These are phyloP conservation scores for Phainopepla nitens DNA, from an alignment of 2,113 vertebrate species.

Conservation along the genomic window DNA sequence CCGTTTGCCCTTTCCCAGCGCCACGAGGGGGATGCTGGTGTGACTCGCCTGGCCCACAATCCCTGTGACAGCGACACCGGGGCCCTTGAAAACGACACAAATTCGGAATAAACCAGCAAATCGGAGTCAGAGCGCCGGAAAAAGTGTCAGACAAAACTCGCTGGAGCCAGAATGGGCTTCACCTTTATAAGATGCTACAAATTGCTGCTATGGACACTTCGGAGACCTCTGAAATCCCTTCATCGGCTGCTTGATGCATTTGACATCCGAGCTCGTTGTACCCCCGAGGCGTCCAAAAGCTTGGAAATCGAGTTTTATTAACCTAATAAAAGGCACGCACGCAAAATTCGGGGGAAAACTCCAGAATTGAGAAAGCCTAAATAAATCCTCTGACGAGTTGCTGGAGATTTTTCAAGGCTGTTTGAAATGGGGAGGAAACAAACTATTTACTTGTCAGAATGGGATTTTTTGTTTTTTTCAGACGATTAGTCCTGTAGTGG, in stretches of 20 bases:
- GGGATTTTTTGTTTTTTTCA: background rate
- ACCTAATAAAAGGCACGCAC: slow-evolving; percentile 55
- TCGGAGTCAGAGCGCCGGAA: background rate
- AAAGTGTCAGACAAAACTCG: slow-evolving; percentile 25
- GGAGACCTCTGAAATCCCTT: slow-evolving; percentile 39
- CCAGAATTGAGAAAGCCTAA: background rate
- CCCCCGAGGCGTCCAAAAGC: slow-evolving; percentile 46
- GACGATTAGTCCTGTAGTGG: background rate
- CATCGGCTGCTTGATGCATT: slow-evolving; percentile 50
- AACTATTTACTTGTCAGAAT: background rate
- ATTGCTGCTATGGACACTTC: background rate
- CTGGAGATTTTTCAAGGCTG: background rate
- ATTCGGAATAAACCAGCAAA: background rate
- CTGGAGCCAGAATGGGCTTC: background rate
- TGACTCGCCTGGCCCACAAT: background rate
- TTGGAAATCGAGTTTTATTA: slow-evolving; percentile 68
- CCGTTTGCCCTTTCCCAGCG: background rate
- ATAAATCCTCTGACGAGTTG: background rate
- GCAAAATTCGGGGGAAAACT: background rate
- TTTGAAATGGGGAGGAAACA: background rate
- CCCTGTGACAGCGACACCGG: background rate
- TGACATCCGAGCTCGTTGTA: slow-evolving; percentile 32
- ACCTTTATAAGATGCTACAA: slow-evolving; percentile 8
- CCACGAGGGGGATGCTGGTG: background rate
- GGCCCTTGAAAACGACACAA: background rate